Evolutionary conservation across 2,113 vertebrate genomes (phyloP), one percentile per base, ranked within the genome.

Genomic region (Larimichthys crocea): DNA sequence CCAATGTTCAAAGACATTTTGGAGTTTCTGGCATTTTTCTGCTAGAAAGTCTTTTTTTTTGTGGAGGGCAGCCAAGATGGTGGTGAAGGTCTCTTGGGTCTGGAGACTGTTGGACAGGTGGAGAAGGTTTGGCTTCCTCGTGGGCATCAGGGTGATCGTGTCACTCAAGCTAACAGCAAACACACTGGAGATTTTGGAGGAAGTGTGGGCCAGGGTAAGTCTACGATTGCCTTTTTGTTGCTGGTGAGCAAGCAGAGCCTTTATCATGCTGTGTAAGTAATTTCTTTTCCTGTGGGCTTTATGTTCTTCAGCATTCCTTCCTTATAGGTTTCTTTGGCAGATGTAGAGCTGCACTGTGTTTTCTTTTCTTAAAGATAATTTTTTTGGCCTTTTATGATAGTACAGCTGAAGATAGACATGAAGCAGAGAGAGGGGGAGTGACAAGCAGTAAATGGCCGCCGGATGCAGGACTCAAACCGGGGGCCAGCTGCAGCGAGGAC

Each of bases 111-210:
- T 65, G 76, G 82, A 65, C 80, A 80, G 76, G 78, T 46, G 53
- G 55, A 64, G 57, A 20, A 49, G 59, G 35, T 70, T 48, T 56
- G 52, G 9, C 50, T 44, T 63, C 69, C 65, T 76, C 76, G 48
- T n/a, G 46, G 29, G 57, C 10, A 26, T 82, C 59, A 16, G 52
- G 65, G 42, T 49, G 53, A 40, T 71, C n/a, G 57, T 67, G 68
- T 79, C 82, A 79, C 65, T 86, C 70, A 84, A 76, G 76, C 61
- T 55, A 72, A 79, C 66, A 83, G 62, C 74, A 79, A 78, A 59
- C 66, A 80, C 61, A 64, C 14, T 15, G 16, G 22, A 15, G 62
- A 31, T 53, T 64, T 57, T 22, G n/a, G 9, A 24, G 8, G 22
- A 59, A 50, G 42, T 68, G 17, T 42, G 60, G 20, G 24, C 15